Evolutionary conservation across 2,113 vertebrate species (phyloP).

Genomic region (Eulacestoma nigropectus): DNA sequence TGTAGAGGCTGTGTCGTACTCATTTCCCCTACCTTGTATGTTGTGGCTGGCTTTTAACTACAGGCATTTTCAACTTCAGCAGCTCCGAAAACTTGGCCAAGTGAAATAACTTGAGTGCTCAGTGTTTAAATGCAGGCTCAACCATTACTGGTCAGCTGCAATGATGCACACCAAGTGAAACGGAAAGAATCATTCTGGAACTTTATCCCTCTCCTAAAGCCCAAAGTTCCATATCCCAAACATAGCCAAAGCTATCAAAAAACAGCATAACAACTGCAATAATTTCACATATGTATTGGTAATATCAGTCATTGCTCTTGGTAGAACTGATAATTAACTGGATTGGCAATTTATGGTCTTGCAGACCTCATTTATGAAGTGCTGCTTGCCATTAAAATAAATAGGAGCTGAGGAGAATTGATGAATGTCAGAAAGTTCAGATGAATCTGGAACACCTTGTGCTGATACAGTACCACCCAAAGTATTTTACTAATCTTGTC

Average conservation of each 20-base stretch:
- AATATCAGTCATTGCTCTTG: background rate
- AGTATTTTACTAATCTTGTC: background rate
- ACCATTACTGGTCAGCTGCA: background rate
- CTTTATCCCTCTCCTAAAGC: background rate
- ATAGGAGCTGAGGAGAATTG: background rate
- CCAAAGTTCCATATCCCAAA: background rate
- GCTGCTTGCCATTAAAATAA: background rate
- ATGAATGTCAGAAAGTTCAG: background rate
- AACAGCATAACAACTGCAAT: background rate
- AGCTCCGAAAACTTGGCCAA: background rate
- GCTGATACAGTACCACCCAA: background rate
- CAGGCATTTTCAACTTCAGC: background rate
- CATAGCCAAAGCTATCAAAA: background rate
- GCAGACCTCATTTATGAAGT: background rate
- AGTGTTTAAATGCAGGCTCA: background rate
- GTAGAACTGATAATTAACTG: background rate
- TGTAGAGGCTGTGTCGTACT: rapidly evolving
- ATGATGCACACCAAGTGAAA: background rate
- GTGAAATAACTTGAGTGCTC: background rate
- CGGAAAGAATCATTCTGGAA: background rate
- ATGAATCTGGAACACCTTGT: background rate
- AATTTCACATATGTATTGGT: background rate
- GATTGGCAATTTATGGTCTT: background rate
- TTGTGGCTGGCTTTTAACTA: background rate
- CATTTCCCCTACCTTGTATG: background rate